These are phyloP conservation scores for Cyphomyrus discorhynchus DNA, from an alignment of 2,113 vertebrate genomes.

Conservation along the genomic window DNA sequence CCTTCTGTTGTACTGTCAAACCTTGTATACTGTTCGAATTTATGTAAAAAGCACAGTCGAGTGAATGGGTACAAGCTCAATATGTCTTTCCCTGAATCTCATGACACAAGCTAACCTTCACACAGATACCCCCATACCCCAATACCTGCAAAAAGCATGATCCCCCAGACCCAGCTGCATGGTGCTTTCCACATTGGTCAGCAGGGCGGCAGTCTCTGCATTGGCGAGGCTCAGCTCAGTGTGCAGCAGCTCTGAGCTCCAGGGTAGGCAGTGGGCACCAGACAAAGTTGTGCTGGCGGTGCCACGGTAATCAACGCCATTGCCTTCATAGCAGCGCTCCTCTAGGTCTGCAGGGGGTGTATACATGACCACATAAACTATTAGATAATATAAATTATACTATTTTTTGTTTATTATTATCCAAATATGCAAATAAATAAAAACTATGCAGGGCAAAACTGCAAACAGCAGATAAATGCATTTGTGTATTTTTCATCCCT, in stretches of 20 bases:
- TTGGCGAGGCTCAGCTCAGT: conserved; percentile 68
- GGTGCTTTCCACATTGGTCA: conserved; percentile 50
- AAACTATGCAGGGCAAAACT: background rate
- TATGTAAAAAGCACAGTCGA: background rate
- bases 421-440: background rate
- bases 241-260: conserved; percentile 79
- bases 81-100: background rate
- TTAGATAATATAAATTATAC: background rate
- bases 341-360: conserved; percentile 51
- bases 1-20: background rate
- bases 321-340: conserved; percentile 61
- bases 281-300: conserved; percentile 55
- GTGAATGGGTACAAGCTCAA: background rate
- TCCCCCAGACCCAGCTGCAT: conserved; percentile 69
- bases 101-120: background rate
- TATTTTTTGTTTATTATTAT: background rate
- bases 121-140: conserved; percentile 12
- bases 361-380: background rate
- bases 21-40: background rate
- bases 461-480: background rate
- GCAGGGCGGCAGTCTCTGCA: conserved; percentile 43
- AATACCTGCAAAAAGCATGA: conserved; percentile 83
- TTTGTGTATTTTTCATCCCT: background rate
- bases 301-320: conserved; percentile 70
- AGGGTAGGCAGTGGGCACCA: conserved; percentile 71